phyloP scores from a whole-genome alignment of 2,797 vertebrate species.

The Gymnothorax javanicus region DNA sequence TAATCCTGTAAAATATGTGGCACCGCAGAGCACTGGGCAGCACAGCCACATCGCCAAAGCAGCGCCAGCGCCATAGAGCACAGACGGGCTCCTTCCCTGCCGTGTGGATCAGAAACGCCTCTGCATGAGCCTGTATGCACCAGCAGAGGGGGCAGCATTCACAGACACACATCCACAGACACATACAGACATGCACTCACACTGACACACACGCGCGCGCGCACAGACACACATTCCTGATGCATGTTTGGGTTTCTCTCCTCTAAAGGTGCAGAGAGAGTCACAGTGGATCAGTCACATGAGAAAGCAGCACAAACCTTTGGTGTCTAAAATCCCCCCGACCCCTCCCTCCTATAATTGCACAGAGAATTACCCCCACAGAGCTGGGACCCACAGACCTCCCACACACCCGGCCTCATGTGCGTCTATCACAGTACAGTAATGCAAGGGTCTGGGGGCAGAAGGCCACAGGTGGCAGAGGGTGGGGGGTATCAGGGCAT shows the following conservation, averaged over 20 bases:
- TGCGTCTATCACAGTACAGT: no score
- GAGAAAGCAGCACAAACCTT: slow-evolving; percentile 80
- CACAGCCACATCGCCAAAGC: no score
- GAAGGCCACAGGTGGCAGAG: slow-evolving; percentile 35
- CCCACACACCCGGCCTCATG: slow-evolving; percentile 22
- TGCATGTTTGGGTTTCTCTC: slow-evolving; percentile 52
- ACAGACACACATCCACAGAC: slow-evolving; percentile 61
- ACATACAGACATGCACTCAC: slow-evolving; percentile 56
- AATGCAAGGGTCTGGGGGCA: no score
- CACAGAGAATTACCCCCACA: slow-evolving; percentile 46
- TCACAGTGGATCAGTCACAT: slow-evolving; percentile 82
- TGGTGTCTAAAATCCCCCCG: slow-evolving; percentile 76
- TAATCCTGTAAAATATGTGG: background rate
- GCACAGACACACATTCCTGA: slow-evolving; percentile 70
- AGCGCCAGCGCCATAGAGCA: no score
- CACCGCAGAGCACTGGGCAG: no score
- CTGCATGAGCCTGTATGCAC: slow-evolving; percentile 74
- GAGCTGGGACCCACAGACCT: no score
- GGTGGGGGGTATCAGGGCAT: background rate
- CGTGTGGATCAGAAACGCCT: slow-evolving; percentile 58
- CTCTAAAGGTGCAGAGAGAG: slow-evolving; percentile 52
- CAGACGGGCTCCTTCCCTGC: slow-evolving; percentile 29
- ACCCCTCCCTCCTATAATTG: slow-evolving; percentile 59
- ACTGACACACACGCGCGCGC: slow-evolving; percentile 62
- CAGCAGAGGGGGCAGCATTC: slow-evolving; percentile 58